Evolutionary conservation across 2,113 vertebrate species (phyloP).

Genomic region (Dasypus novemcinctus): DNA sequence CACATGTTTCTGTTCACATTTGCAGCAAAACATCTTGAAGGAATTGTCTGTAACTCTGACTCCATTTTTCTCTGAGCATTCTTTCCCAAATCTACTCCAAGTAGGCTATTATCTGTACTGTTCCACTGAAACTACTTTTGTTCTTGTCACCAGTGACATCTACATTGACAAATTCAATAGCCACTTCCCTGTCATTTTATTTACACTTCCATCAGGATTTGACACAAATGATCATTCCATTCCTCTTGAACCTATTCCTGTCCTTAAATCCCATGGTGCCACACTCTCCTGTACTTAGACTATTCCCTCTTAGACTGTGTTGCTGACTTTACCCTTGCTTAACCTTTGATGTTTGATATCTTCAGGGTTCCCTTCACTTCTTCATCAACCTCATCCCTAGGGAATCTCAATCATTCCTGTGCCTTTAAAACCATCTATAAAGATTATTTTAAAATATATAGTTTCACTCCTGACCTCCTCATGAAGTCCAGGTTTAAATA

Average conservation of each 20-base stretch:
- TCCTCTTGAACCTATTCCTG: background rate
- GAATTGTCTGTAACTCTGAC: background rate
- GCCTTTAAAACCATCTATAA: background rate
- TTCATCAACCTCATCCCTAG: background rate
- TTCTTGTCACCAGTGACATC: background rate
- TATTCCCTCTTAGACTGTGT: background rate
- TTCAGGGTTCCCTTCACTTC: background rate
- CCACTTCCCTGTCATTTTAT: background rate
- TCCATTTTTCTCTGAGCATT: background rate
- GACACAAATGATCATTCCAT: no score
- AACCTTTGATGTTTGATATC: background rate
- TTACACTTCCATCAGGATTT: background rate
- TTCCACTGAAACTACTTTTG: background rate
- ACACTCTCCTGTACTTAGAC: background rate
- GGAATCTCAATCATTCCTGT: background rate
- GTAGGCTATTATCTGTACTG: background rate
- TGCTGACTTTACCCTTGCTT: background rate
- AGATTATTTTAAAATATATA: background rate
- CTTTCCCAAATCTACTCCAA: background rate
- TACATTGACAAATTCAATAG: background rate
- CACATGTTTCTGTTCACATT: background rate
- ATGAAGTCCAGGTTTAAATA: background rate
- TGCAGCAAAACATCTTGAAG: background rate
- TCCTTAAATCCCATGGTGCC: background rate
- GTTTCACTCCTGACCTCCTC: background rate